Conservation (phyloP, 2,113 vertebrate species). For the Toxostoma redivivum region DNA sequence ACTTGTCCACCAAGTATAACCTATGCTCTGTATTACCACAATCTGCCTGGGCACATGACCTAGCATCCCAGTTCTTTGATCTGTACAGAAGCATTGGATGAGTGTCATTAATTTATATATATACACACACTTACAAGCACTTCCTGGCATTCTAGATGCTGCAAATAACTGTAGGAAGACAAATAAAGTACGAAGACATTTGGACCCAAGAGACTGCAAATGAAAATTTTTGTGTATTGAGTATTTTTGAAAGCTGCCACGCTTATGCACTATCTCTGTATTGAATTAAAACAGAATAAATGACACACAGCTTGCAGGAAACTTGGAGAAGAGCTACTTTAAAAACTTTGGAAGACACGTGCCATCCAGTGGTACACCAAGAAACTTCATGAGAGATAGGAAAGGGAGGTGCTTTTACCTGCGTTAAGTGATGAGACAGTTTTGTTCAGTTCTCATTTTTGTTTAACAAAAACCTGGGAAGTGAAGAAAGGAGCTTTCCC, state of each 20-base stretch:
- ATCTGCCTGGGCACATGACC: neutral
- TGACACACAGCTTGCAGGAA: neutral
- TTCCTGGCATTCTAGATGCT: neutral
- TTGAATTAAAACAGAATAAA: neutral
- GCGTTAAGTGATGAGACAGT: neutral
- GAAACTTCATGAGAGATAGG: neutral
- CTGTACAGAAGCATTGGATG: neutral
- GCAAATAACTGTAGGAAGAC: neutral
- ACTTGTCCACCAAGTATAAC: neutral
- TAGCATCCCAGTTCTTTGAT: neutral
- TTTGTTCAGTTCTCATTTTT: neutral
- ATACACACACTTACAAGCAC: neutral
- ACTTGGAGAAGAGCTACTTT: neutral
- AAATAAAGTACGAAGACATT: neutral
- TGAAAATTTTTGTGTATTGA: neutral
- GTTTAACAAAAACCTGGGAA: neutral
- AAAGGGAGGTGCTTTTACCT: neutral
- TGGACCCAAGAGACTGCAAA: neutral
- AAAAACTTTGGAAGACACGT: neutral
- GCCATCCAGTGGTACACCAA: conserved; percentile 39
- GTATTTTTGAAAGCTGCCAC: neutral
- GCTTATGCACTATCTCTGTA: neutral
- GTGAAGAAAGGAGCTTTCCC: neutral
- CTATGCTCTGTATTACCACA: neutral
- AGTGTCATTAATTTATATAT: neutral